Evolutionary conservation across 92 coral and sea anemone species (phyloP).

Genomic region (Diadumene lineata): DNA sequence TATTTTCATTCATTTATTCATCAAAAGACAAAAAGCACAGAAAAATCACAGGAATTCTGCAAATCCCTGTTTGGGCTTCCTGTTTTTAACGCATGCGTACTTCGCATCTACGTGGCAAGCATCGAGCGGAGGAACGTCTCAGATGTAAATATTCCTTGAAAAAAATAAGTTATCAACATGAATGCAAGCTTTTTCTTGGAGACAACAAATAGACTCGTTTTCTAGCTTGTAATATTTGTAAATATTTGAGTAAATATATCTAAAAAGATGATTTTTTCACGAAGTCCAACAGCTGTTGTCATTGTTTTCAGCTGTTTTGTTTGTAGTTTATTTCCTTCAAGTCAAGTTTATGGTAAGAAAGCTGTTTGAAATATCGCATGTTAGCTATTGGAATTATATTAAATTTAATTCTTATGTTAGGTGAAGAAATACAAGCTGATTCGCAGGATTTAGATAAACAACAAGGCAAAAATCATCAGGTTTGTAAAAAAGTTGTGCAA

Average conservation of each 20-base stretch:
- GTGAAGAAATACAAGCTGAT: background rate
- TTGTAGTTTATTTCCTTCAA: background rate
- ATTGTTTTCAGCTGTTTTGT: slow-evolving; percentile 20
- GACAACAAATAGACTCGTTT: background rate
- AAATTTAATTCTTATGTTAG: background rate
- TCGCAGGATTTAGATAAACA: background rate
- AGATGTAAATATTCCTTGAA: slow-evolving; percentile 43
- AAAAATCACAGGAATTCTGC: slow-evolving; percentile 11
- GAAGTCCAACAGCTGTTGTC: slow-evolving; percentile 12
- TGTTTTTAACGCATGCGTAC: slow-evolving; percentile 35
- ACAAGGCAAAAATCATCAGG: background rate
- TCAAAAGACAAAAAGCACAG: too few species aligned
- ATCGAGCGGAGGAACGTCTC: slow-evolving; percentile 13
- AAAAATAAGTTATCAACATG: slow-evolving; percentile 14
- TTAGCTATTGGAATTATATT: background rate
- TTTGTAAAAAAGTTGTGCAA: background rate
- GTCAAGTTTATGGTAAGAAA: slow-evolving; percentile 14
- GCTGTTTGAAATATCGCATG: background rate
- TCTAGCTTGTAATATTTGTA: background rate
- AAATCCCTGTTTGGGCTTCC: slow-evolving; percentile 9
- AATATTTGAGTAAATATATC: background rate
- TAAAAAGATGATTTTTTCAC: slow-evolving; percentile 4
- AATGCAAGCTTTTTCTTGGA: background rate
- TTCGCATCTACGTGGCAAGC: slow-evolving; percentile 42
- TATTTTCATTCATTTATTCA: too few species aligned